These are phyloP conservation scores for Climacteris rufus DNA, from an alignment of 2,113 vertebrate genomes.

Conservation along the genomic window DNA sequence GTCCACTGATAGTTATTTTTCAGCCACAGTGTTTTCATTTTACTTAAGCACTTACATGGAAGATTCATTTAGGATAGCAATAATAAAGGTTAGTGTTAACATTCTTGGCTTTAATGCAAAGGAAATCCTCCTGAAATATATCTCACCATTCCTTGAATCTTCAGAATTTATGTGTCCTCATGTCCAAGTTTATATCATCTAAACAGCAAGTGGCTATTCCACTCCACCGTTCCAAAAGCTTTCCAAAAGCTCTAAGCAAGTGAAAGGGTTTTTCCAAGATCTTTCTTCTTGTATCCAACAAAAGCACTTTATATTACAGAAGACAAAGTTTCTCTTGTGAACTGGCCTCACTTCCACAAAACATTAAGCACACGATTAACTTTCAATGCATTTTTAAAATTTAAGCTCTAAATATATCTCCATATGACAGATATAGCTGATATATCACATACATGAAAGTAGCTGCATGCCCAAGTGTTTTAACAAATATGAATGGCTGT, in stretches of 20 bases:
- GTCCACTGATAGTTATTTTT: slow-evolving; percentile 19
- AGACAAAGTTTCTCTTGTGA: slow-evolving; percentile 10
- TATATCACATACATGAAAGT: neutral
- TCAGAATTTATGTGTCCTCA: neutral
- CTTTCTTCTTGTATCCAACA: neutral
- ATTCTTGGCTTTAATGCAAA: neutral
- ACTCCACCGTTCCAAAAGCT: slow-evolving; percentile 3
- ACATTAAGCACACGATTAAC: neutral
- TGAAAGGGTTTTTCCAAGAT: neutral
- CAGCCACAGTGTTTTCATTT: neutral
- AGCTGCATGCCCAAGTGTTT: neutral
- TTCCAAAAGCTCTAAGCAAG: neutral
- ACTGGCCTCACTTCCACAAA: neutral
- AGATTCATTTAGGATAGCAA: neutral
- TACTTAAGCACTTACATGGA: neutral
- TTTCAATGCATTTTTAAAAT: neutral
- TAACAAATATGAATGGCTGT: neutral
- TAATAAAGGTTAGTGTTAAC: neutral
- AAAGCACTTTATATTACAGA: neutral
- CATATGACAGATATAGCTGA: neutral
- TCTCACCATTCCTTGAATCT: neutral
- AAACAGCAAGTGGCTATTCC: slow-evolving; percentile 16
- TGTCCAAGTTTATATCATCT: neutral
- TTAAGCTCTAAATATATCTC: neutral
- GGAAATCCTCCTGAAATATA: neutral